Conservation (phyloP, 2,797 vertebrate genomes). For the Microtus obscurus region DNA sequence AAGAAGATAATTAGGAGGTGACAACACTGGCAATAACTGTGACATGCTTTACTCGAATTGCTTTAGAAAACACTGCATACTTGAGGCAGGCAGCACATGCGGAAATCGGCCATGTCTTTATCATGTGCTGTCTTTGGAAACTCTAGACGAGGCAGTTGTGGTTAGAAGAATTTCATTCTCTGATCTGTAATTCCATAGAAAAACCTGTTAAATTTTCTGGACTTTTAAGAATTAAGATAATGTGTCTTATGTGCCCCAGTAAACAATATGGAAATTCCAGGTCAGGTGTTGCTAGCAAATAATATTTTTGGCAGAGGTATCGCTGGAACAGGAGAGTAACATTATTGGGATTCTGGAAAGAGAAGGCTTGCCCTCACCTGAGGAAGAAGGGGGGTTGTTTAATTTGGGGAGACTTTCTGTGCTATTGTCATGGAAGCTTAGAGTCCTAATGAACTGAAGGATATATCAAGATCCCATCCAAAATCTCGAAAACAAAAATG, state of each 20-base stretch:
- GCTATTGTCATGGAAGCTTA: background rate
- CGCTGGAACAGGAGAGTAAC: background rate
- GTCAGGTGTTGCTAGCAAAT: constrained; percentile 3
- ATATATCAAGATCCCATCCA: background rate
- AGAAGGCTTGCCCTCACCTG: background rate
- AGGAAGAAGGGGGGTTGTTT: background rate
- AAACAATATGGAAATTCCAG: constrained; percentile 7
- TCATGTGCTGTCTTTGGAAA: background rate
- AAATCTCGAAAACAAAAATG: background rate
- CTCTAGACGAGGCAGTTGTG: background rate
- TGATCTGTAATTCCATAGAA: background rate
- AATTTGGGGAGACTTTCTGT: background rate
- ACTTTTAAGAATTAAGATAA: constrained; percentile 27
- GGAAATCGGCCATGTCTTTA: background rate
- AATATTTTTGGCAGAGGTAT: background rate
- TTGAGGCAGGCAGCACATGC: background rate
- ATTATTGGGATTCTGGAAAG: background rate
- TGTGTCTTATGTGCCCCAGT: background rate
- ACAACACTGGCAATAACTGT: background rate
- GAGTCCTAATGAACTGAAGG: background rate
- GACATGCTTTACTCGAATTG: background rate
- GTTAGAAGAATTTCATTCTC: constrained; percentile 33
- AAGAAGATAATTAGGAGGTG: background rate
- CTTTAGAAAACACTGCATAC: background rate
- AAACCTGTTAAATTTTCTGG: background rate